These are phyloP conservation scores for Chionodraco myersi DNA, from an alignment of 2,113 vertebrate species.

Conservation along the genomic window DNA sequence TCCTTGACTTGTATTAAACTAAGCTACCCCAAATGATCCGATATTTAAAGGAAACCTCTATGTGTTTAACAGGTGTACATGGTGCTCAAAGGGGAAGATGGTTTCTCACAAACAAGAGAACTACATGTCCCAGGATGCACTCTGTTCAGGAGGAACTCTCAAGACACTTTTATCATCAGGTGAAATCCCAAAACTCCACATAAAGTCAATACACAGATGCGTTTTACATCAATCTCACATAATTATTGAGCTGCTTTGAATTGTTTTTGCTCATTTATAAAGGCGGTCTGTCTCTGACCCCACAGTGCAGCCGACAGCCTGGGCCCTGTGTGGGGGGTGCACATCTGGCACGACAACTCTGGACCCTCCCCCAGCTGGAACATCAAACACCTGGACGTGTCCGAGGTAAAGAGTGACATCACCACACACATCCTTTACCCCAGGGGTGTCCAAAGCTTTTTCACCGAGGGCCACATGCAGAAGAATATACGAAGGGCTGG, in stretches of 20 bases:
- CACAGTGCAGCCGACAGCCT: constrained; percentile 81
- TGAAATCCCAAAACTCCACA: constrained; percentile 53
- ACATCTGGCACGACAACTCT: constrained; percentile 86
- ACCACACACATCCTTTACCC: too few relatives aligned
- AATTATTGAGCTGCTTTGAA: not conserved
- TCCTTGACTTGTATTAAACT: not conserved
- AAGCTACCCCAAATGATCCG: not conserved
- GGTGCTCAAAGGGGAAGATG: constrained; percentile 82
- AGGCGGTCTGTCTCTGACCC: not conserved
- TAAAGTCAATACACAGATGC: too few relatives aligned
- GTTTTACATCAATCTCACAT: not conserved
- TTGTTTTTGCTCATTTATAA: not conserved
- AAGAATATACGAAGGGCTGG: too few relatives aligned
- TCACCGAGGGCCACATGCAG: too few relatives aligned
- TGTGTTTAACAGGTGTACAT: constrained; percentile 82
- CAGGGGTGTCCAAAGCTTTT: too few relatives aligned
- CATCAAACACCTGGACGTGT: constrained; percentile 83
- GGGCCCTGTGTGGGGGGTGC: constrained; percentile 82
- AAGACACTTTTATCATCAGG: constrained; percentile 88
- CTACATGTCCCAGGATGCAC: constrained; percentile 79
- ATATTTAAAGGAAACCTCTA: not conserved
- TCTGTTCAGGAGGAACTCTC: constrained; percentile 86
- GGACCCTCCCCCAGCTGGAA: constrained; percentile 85
- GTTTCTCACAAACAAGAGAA: constrained; percentile 84
- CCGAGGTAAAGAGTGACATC: constrained; percentile 54